phyloP scores from a whole-genome alignment of 2,888 invertebrate species.

The Cataglyphis albicans region DNA sequence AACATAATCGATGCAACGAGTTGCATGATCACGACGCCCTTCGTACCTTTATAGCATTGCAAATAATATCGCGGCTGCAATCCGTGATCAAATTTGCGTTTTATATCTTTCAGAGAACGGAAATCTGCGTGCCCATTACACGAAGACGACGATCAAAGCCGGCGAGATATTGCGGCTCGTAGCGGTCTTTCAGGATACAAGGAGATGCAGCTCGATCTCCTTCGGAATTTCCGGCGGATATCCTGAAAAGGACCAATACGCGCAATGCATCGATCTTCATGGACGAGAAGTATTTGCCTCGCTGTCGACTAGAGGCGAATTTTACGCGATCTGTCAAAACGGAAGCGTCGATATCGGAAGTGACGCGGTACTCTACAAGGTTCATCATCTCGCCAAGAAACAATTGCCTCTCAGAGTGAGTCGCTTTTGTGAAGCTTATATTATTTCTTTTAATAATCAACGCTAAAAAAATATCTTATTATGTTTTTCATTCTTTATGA shows the following conservation, averaged over 20 bases:
- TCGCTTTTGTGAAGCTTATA: slow-evolving; percentile 12
- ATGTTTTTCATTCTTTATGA: not conserved
- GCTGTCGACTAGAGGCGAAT: slow-evolving; percentile 87
- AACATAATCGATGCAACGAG: slow-evolving; percentile 7
- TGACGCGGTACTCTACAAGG: slow-evolving; percentile 86
- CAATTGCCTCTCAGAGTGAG: slow-evolving; percentile 86
- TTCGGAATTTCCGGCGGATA: slow-evolving; percentile 83
- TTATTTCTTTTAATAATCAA: not conserved
- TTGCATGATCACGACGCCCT: slow-evolving; percentile 20
- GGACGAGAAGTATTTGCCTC: slow-evolving; percentile 86
- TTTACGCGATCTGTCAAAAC: slow-evolving; percentile 86
- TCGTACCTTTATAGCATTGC: not conserved
- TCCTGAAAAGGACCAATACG: slow-evolving; percentile 86
- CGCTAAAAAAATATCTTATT: not conserved
- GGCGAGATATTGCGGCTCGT: slow-evolving; percentile 87
- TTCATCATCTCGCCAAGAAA: slow-evolving; percentile 86
- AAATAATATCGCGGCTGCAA: slow-evolving; percentile 1
- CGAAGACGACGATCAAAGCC: slow-evolving; percentile 86
- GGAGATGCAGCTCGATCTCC: slow-evolving; percentile 82
- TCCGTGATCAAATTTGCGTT: not conserved
- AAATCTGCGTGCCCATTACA: slow-evolving; percentile 86
- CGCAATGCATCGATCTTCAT: slow-evolving; percentile 86
- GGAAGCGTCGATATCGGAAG: slow-evolving; percentile 84
- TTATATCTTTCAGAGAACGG: slow-evolving; percentile 80
- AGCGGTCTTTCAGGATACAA: slow-evolving; percentile 87